Base-by-base conservation (phyloP, 2,113 vertebrate genomes). In the Trinectes maculatus region DNA sequence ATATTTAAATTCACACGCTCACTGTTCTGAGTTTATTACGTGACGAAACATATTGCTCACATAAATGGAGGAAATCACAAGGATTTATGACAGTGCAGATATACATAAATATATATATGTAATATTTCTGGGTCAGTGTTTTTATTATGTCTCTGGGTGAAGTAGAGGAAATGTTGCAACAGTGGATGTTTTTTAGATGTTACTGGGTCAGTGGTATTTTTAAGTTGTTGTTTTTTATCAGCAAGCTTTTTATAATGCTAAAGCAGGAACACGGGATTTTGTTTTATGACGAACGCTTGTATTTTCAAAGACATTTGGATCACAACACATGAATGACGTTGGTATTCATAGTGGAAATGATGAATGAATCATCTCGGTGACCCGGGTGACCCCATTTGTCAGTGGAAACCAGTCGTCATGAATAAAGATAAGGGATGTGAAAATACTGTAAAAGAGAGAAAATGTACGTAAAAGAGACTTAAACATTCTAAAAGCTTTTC, bases 341-440 rank as follows among this genome's bases (percentile, higher is more conserved):
- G 26, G 66, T 59, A 62, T 68, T 49, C 19, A 34, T 11, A 5
- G 18, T 28, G 34, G 6, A 63, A 62, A 75, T 82, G 26, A 77
- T 75, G 55, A 76, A 59, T 62, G 47, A 37, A 81, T 82, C 77
- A 68, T 83, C 63, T 40, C 47, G 29, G 42, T 89, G 84, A 88
- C 84, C 86, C 73, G 8, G 16, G 55, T 66, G 79, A 88, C 81
- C 79, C 71, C 56, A 71, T 74, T 77, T 71, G 71, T 82, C 79
- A 37, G 64, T 44, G 66, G 59, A 80, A 87, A 84, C 79, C 88
- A 85, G 84, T 65, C 79, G 67, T 74, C 79, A 75, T 87, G 71
- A 85, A 80, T 83, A 75, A 83, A 83, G 76, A 83, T 71, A 77
- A 80, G 53, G 57, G 62, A 65, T 74, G 52, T 67, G 54, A 70